Evolutionary conservation across 2,797 vertebrate species (phyloP).

Genomic region (Chelidonichthys spinosus): DNA sequence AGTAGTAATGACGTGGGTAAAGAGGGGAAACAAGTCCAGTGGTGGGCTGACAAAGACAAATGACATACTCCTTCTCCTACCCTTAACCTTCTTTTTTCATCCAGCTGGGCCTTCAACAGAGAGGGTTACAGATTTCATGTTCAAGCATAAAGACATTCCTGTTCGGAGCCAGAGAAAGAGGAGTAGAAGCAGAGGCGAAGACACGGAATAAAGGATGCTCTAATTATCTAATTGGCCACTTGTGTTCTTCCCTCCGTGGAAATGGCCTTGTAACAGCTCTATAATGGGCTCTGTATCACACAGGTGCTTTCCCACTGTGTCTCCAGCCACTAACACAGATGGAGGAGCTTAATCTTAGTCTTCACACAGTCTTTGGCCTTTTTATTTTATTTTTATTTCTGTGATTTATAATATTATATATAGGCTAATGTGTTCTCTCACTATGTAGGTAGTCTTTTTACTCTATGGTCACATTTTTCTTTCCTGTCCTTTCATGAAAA

Average conservation of each 20-base stretch:
- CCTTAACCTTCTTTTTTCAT: slow-evolving; percentile 25
- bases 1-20: slow-evolving; percentile 59
- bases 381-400: neutral
- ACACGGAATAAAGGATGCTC: slow-evolving; percentile 41
- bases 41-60: slow-evolving; percentile 67
- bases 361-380: slow-evolving; percentile 13
- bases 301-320: slow-evolving; percentile 62
- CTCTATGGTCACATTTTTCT: neutral
- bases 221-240: slow-evolving; percentile 73
- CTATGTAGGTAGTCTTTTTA: neutral
- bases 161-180: slow-evolving; percentile 7
- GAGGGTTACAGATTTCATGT: neutral
- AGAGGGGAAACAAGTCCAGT: slow-evolving; percentile 67
- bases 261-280: slow-evolving; percentile 53
- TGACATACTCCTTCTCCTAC: slow-evolving; percentile 23
- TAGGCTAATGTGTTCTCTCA: neutral
- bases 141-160: neutral
- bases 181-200: slow-evolving; percentile 8
- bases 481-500: neutral
- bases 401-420: neutral
- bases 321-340: slow-evolving; percentile 53
- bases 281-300: slow-evolving; percentile 63
- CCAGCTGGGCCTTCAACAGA: slow-evolving; percentile 21
- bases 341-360: slow-evolving; percentile 62
- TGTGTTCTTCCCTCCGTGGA: slow-evolving; percentile 58